Evolutionary conservation across 2,888 invertebrate genomes (phyloP).

Genomic region (Melanostoma mellinum): DNA sequence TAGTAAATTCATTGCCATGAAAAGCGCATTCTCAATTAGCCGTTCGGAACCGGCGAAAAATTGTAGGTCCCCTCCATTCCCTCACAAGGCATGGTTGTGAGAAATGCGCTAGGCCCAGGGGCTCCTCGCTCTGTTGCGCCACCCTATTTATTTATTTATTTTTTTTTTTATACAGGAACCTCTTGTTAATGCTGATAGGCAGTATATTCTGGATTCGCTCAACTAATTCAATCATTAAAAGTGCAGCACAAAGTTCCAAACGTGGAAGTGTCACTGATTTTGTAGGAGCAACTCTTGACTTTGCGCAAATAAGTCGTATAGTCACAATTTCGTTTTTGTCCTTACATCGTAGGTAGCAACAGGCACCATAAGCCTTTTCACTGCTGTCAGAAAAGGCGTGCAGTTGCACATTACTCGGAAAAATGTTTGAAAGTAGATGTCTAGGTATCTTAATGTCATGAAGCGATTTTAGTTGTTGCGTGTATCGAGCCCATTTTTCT

Average conservation of each 20-base stretch:
- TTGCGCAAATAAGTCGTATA: constrained; percentile 45
- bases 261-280: constrained; percentile 27
- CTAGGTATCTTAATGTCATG: not conserved
- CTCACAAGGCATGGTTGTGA: too few relatives aligned
- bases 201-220: constrained; percentile 21
- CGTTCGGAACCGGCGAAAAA: too few relatives aligned
- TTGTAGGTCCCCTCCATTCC: too few relatives aligned
- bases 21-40: too few relatives aligned
- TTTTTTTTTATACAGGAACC: constrained; percentile 22
- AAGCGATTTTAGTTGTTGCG: not conserved
- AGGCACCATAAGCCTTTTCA: not conserved
- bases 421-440: too few relatives aligned
- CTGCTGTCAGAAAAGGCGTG: not conserved
- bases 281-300: constrained; percentile 52
- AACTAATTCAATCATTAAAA: constrained; percentile 33
- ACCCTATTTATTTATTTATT: too few relatives aligned
- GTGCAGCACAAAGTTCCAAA: constrained; percentile 46
- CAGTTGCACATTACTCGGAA: not conserved
- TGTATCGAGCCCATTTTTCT: not conserved
- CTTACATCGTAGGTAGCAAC: too few relatives aligned
- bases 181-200: constrained; percentile 6
- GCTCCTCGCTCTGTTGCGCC: too few relatives aligned
- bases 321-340: too few relatives aligned
- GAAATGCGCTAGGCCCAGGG: too few relatives aligned
- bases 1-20: too few relatives aligned